A percentile compares a stretch with the other conserved stretches of the same genome.
phyloP scores from a whole-genome alignment of 2,113 vertebrate species.

The Ptilonorhynchus violaceus region DNA sequence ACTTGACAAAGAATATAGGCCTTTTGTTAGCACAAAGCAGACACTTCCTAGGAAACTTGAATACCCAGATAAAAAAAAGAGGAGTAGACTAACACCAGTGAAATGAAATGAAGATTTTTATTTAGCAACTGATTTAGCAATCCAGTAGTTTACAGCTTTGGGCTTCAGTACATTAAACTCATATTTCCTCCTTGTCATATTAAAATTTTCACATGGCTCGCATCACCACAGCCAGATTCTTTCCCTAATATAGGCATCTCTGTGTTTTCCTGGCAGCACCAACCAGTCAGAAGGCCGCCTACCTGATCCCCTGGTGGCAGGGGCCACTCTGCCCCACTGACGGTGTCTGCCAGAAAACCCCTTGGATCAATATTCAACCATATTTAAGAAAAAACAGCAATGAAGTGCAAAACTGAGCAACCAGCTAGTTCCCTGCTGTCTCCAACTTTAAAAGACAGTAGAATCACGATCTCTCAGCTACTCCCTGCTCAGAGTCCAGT shows the following conservation, averaged over 20 bases:
- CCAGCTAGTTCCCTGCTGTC: neutral
- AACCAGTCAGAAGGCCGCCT: slow-evolving; percentile 19
- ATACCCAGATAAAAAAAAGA: neutral
- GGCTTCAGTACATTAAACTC: slow-evolving; percentile 35
- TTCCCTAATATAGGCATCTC: slow-evolving; percentile 43
- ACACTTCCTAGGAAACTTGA: neutral
- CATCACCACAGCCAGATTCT: neutral
- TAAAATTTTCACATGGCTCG: neutral
- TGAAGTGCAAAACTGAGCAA: neutral
- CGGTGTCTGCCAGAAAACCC: neutral
- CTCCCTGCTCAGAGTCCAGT: neutral
- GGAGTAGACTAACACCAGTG: neutral
- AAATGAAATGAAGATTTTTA: slow-evolving; percentile 32
- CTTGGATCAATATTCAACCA: neutral
- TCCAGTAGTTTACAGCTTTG: slow-evolving; percentile 15
- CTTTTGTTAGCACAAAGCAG: slow-evolving; percentile 5
- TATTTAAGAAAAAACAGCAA: neutral
- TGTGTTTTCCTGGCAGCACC: slow-evolving; percentile 18
- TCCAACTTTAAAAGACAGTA: neutral
- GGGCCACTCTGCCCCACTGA: neutral
- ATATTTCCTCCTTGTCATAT: slow-evolving; percentile 49
- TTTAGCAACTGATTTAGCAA: slow-evolving; percentile 23
- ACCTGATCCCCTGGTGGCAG: neutral
- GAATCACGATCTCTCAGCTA: neutral
- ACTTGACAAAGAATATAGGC: neutral